Evolutionary conservation across 2,888 invertebrate species (phyloP).

Genomic region (Tetranychus piercei): DNA sequence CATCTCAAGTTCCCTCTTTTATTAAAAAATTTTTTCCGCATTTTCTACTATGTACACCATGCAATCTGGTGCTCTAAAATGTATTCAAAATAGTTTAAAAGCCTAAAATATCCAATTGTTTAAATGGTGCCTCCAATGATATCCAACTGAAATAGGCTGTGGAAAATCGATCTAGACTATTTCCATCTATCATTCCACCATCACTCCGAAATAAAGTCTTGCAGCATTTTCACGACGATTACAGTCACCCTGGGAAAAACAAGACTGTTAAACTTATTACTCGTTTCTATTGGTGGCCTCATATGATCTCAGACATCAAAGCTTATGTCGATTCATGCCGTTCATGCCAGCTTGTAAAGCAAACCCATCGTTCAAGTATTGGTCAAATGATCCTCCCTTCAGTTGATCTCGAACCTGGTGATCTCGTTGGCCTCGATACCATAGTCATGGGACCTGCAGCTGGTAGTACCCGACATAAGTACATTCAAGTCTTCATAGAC

Average conservation of each 20-base stretch:
- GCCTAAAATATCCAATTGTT: too few relatives aligned
- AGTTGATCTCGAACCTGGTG: background rate
- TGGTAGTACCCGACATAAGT: background rate
- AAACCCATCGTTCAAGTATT: background rate
- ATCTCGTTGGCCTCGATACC: constrained; percentile 6
- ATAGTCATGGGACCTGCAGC: constrained; percentile 14
- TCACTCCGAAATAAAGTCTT: background rate
- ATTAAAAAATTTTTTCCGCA: too few relatives aligned
- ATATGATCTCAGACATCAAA: constrained; percentile 2
- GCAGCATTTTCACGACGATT: background rate
- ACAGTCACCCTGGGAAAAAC: background rate
- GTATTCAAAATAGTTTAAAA: too few relatives aligned
- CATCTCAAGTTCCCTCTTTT: too few relatives aligned
- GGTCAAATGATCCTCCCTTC: constrained; percentile 4
- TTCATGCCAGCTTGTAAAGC: background rate
- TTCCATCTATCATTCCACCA: background rate
- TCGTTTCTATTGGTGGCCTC: background rate
- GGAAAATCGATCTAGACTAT: too few relatives aligned
- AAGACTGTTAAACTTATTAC: constrained; percentile 5
- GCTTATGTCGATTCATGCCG: background rate
- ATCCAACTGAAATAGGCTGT: background rate
- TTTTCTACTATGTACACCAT: too few relatives aligned
- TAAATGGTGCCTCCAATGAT: background rate
- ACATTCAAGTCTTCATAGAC: constrained; percentile 14
- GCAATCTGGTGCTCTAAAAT: too few relatives aligned